Evolutionary conservation across 1,140 invertebrate genomes (phyloP), one percentile per base, ranked within the genome.

Genomic region (Drosophila watanabei): DNA sequence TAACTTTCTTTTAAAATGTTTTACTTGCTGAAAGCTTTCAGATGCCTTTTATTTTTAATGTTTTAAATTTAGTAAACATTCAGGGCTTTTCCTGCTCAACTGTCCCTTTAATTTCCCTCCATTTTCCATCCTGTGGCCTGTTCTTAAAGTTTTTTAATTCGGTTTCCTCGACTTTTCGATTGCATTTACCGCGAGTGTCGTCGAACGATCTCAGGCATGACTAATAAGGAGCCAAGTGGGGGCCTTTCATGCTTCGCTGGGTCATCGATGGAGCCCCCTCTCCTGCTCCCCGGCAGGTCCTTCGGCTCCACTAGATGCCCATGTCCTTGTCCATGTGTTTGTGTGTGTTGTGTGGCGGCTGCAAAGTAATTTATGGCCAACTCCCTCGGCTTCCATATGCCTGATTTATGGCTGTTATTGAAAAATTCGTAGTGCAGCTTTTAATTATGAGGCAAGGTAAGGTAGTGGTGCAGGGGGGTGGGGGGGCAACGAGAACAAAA

Each of bases 401-500:
- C 73, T 92, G 91, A 92, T 92, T 92, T 92, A 92, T 92, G 71
- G 90, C 81, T 88, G 91, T 92, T 92, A 92, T 92, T 92, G 91
- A 92, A 92, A 92, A 92, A 88, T 92, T 91, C 85, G 60, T 87
- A 75, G 76, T 83, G 89, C 79, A 69, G 75, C 88, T 91, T 91
- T 91, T 91, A 91, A 91, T 91, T 91, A 91, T 88, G 88, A 82
- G 75, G 61, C 84, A 66, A 65, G 82, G 45, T 24, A 24, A 24
- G 24, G 41, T 20, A 52, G 30, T 0, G 49, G 71, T 77, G 81
- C 57, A 69, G 68, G 48, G 28, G 45, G 14, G 0, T 5, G 0
- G 37, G 11, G 35, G 43, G 37, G 57, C 41, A 39, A 58, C 28
- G 49, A 24, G 0, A 51, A 20, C 8, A 48, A n/a, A 30, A 37